Base-by-base conservation (phyloP, 1,140 invertebrate genomes). In the Mylabris phalerata region DNA sequence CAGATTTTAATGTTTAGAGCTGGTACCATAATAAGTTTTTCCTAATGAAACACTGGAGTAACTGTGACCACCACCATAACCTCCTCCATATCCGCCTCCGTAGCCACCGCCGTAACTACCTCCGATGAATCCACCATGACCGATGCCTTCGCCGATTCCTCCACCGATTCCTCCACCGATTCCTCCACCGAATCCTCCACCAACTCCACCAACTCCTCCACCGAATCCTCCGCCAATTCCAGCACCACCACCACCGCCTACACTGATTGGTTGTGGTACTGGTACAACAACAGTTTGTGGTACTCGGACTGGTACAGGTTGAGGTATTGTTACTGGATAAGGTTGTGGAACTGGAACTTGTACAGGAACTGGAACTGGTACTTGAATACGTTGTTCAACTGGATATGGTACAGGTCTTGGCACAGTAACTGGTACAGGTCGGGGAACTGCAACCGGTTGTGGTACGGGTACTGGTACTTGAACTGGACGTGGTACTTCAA, bases 261-360 rank as follows among this genome's bases (percentile, higher is more conserved):
- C 54, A 38, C 61, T 67, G 11, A 81, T 75, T 3, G 79, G 79
- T n/a, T 79, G 76, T 43, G 79, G 77, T 49, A 78, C 77, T 24
- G 80, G 79, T 3, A 83, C 71, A 52, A 77, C 74, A 3, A 77
- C 63, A 65, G 74, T 48, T 48, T 62, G 64, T 49, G 61, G 67
- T 45, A 67, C 50, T 46, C 65, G 56, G 3, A 68, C 59, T 6
- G 62, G 65, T 4, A 63, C 56, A 48, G 52, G 44, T 65, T 66
- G 45, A 49, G 58, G 19, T 39, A 69, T 55, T n/a, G 64, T 59
- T 50, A 68, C 66, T 19, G 62, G 59, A 25, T 68, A 59, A 5
- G 64, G 62, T 55, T 63, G 63, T 41, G 63, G 66, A 9, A 68
- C 59, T 47, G 52, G 57, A 27, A 65, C 57, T n/a, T 59, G 54